A percentile compares a stretch with the other conserved stretches of the same genome.
These are phyloP conservation scores for Oikopleura vanhoeffeni DNA, from an alignment of 23 tunicate genomes.

Conservation along the genomic window DNA sequence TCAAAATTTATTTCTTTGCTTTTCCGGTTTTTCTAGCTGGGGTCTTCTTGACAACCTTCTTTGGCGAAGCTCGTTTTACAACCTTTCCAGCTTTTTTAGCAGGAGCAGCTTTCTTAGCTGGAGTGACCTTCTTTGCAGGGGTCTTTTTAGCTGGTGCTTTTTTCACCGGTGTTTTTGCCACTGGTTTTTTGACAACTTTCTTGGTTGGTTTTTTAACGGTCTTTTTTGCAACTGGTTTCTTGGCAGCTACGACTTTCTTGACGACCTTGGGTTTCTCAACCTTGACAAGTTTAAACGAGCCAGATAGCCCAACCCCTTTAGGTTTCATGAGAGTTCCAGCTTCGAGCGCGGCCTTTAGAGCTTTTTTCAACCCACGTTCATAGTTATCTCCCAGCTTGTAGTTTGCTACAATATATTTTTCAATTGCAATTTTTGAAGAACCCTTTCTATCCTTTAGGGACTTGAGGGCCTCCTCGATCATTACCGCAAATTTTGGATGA, in stretches of 20 bases:
- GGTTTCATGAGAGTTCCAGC: background rate
- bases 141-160: constrained; percentile 17
- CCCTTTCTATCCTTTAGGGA: constrained; percentile 26
- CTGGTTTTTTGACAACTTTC: background rate
- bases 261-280: background rate
- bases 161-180: no score
- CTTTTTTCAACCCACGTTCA: constrained; percentile 3
- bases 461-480: constrained; percentile 26
- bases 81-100: no score
- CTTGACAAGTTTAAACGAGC: constrained; percentile 24
- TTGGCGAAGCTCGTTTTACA: no score
- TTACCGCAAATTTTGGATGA: constrained; percentile 30
- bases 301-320: constrained; percentile 27
- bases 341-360: constrained; percentile 12
- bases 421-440: constrained; percentile 25
- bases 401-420: constrained; percentile 21
- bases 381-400: constrained; percentile 22
- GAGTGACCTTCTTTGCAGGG: background rate
- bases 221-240: constrained; percentile 17
- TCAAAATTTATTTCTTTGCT: no score
- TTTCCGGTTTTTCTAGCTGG: no score
- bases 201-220: background rate
- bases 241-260: background rate
- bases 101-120: no score
- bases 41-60: no score